Evolutionary conservation across 2,797 vertebrate genomes (phyloP), one percentile per base, ranked within the genome.

Genomic region (Bovichtus variegatus): DNA sequence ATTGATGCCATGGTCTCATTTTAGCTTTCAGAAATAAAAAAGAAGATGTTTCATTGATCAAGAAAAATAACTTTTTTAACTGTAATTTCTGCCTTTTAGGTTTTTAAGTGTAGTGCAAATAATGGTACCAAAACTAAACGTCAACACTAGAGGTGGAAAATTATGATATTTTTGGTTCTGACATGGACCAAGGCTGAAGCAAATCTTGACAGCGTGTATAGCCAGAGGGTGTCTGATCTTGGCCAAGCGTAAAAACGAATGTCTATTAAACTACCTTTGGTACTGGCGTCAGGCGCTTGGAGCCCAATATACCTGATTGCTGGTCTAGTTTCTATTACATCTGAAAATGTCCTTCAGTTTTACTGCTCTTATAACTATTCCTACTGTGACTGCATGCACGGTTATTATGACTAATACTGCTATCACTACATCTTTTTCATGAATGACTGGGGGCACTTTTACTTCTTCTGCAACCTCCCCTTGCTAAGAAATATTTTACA

Each of bases 401-500:
- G 18, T 19, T 58, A 69, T 61, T 41, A 57, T 50, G 18, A 57
- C 29, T 25, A 64, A 64, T 44, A 41, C 53, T 74, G 19, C 53
- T 19, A 46, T 51, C 43, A 25, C 53, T 50, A 36, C 41, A 29
- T 53, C 18, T 54, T 66, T n/a, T 29, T 55, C 63, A 69, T 41
- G 16, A 66, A 13, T 3, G 10, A 60, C 58, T 57, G 55, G 34
- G 41, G 27, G 21, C 49, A 49, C 64, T 59, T 78, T 41, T 46
- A 47, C 8, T 40, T 21, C 36, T 64, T 40, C 19, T 25, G 15
- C n/a, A 16, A 29, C 27, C 19, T 46, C 63, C 51, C 9, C 23
- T 53, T 53, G 10, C 23, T 54, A 23, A 50, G 53, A 29, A 18
- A 81, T 25, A 47, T 51, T 69, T 70, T n/a, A 67, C 64, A 71